phyloP scores from a whole-genome alignment of 2,888 invertebrate genomes.

The Sphecodes monilicornis region DNA sequence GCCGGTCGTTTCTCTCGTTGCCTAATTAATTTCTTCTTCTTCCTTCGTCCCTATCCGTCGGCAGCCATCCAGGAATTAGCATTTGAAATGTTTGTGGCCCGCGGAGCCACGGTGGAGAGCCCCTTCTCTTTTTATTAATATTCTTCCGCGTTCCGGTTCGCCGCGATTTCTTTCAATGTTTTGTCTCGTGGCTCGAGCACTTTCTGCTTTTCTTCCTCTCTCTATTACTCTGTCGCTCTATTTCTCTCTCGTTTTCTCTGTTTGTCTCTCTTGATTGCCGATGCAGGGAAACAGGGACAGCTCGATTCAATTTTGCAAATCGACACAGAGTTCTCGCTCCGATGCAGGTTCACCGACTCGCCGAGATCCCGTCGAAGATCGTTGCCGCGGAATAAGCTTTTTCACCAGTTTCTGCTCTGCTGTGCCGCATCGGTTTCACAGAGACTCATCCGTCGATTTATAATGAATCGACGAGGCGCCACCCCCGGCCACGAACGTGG shows the following conservation, averaged over 20 bases:
- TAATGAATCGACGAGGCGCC: conserved; percentile 30
- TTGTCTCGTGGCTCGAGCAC: conserved; percentile 14
- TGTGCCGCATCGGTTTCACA: not conserved
- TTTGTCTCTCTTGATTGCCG: not conserved
- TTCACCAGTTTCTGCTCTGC: not conserved
- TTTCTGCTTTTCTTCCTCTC: not conserved
- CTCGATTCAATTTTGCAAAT: conserved; percentile 41
- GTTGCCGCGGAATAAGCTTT: conserved; percentile 49
- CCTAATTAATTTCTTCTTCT: conserved; percentile 49
- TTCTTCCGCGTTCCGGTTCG: conserved; percentile 18
- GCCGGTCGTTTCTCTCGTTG: conserved; percentile 7
- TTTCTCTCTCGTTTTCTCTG: not conserved
- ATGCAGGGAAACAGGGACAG: conserved; percentile 21
- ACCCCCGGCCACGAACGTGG: not conserved
- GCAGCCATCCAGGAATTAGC: conserved; percentile 31
- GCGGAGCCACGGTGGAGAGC: not conserved
- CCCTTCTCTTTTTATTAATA: conserved; percentile 46
- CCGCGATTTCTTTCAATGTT: conserved; percentile 35
- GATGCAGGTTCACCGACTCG: not conserved
- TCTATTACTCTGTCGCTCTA: not conserved
- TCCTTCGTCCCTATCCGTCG: not conserved
- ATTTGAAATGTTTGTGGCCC: conserved; percentile 37
- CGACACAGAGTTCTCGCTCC: not conserved
- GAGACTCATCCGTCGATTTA: conserved; percentile 18
- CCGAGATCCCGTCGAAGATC: conserved; percentile 35